Evolutionary conservation across 2,797 vertebrate genomes (phyloP), one percentile per base, ranked within the genome.

Genomic region (Vireo griseus): DNA sequence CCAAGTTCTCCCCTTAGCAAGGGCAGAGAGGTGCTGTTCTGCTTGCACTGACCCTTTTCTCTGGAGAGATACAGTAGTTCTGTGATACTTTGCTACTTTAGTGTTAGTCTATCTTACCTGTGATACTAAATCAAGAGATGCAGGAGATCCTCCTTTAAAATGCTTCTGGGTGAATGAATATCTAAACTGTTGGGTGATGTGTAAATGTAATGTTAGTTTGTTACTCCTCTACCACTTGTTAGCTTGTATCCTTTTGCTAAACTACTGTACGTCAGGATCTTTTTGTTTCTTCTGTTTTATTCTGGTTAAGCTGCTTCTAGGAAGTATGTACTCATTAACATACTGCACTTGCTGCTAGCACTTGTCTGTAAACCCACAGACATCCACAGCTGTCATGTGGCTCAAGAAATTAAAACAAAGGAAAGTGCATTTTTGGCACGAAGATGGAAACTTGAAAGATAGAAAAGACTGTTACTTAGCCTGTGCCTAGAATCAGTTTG

Each of bases 361-460:
- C 63, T 87, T 5, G 2, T 67, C 61, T 92, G 2, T 79, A 92
- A 90, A 92, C 44, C 33, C 65, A 16, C 33, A 82, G 74, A 17
- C n/a, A 52, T 91, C 48, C 65, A 52, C 54, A 81, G 66, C 62
- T 72, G 72, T 48, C 24, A 3, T 8, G 73, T 72, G 68, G 48
- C 66, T 93, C 69, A 67, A 73, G 33, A 69, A 91, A 55, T 55
- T 86, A 69, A 88, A 94, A 72, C 78, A 87, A 77, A 74, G 78
- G 39, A 91, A 92, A 76, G 44, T 52, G 42, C 26, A 8, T 73
- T 94, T 93, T 85, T 96, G 52, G 77, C 80, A 84, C 0, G 0
- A 79, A 79, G 51, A n/a, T 51, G 26, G 31, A 59, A 78, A 72
- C 12, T 72, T 88, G 47, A 52, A 83, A 88, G 44, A n/a, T 67